These are phyloP conservation scores for Creontiades dilutus DNA, from an alignment of 2,888 invertebrate species.

Conservation along the genomic window DNA sequence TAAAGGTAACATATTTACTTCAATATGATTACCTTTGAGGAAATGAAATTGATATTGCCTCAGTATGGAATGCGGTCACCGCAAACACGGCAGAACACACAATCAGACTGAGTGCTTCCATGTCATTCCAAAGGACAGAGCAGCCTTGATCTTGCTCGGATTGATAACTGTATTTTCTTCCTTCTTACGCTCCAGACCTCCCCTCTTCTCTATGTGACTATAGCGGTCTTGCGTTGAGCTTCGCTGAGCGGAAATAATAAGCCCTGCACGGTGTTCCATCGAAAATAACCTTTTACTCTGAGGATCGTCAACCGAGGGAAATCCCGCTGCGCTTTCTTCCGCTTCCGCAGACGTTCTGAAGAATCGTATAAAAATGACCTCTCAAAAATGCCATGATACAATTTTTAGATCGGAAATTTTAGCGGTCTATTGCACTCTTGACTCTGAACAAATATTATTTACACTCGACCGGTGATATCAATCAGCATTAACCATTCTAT, in stretches of 20 bases:
- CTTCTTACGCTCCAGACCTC: not conserved
- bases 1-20: not conserved
- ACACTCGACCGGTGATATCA: too few species aligned
- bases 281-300: conserved; percentile 19
- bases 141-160: conserved; percentile 7
- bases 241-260: conserved; percentile 24
- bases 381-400: not conserved
- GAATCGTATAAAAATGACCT: not conserved
- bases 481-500: too few species aligned
- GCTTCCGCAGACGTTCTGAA: not conserved
- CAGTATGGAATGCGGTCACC: not conserved
- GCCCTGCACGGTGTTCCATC: not conserved
- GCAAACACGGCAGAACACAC: not conserved
- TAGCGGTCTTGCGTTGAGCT: not conserved
- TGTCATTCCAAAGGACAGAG: not conserved
- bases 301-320: not conserved
- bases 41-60: not conserved
- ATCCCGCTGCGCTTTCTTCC: conserved; percentile 20
- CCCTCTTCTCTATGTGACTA: not conserved
- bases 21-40: not conserved
- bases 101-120: not conserved
- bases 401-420: too few species aligned
- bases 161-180: not conserved
- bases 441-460: too few species aligned
- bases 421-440: too few species aligned